Evolutionary conservation across 1,140 invertebrate species (phyloP).

Genomic region (Nasonia longicornis): DNA sequence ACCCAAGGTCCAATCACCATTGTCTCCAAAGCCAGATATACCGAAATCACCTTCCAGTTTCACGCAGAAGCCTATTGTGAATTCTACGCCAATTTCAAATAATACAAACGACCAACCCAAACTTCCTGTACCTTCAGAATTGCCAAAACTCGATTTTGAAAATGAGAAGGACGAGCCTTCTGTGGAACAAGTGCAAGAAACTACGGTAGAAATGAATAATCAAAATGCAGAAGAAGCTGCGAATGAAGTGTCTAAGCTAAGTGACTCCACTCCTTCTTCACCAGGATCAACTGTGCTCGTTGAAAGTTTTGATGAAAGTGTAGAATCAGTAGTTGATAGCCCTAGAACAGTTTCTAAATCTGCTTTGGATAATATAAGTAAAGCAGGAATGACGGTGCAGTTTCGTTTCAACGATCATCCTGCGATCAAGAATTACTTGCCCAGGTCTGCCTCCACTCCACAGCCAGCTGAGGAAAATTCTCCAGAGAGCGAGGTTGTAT

Average conservation of each 20-base stretch:
- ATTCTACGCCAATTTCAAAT: conserved; percentile 47
- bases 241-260: conserved; percentile 30
- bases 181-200: conserved; percentile 30
- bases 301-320: conserved; percentile 53
- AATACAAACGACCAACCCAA: conserved; percentile 36
- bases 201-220: conserved; percentile 18
- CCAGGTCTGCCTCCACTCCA: conserved; percentile 54
- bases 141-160: conserved; percentile 39
- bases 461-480: conserved; percentile 13
- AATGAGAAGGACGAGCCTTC: conserved; percentile 24
- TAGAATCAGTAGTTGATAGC: conserved; percentile 56
- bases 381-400: conserved; percentile 74
- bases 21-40: conserved; percentile 57
- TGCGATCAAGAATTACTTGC: conserved; percentile 66
- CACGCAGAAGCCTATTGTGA: conserved; percentile 44
- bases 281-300: conserved; percentile 33
- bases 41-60: conserved; percentile 43
- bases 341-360: conserved; percentile 70
- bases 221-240: conserved; percentile 17
- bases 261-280: conserved; percentile 22
- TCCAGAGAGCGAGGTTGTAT: conserved; percentile 1
- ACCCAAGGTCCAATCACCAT: conserved; percentile 52
- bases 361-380: conserved; percentile 77
- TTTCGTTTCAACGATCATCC: conserved; percentile 70
- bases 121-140: neutral